These are phyloP conservation scores for Premnoplex brunnescens DNA, from an alignment of 2,797 vertebrate genomes.

Conservation along the genomic window DNA sequence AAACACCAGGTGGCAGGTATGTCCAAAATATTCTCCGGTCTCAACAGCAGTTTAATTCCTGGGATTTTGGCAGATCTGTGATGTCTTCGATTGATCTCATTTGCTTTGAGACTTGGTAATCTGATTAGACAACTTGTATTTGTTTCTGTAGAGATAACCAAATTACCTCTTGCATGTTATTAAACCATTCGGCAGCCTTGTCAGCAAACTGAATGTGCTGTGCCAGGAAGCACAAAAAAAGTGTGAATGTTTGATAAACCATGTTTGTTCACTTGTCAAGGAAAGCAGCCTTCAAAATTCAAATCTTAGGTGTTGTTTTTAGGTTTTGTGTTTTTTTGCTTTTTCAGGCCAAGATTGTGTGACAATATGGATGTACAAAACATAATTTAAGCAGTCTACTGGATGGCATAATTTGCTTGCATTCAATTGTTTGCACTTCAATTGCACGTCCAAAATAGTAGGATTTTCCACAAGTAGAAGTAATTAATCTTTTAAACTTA, in stretches of 20 bases:
- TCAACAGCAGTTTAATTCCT: background rate
- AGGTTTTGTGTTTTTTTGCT: fast-evolving
- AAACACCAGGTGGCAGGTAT: slow-evolving; percentile 51
- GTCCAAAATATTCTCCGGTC: background rate
- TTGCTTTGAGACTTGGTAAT: background rate
- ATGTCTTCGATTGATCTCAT: background rate
- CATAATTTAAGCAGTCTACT: background rate
- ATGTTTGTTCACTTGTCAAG: background rate
- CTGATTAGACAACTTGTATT: background rate
- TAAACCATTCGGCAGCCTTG: background rate
- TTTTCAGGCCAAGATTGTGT: background rate
- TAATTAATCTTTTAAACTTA: background rate
- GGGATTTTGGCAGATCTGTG: background rate
- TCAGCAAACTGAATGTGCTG: background rate
- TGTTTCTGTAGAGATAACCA: background rate
- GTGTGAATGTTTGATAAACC: background rate
- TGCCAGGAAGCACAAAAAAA: background rate
- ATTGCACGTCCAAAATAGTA: background rate
- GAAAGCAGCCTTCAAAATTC: background rate
- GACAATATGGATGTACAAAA: background rate
- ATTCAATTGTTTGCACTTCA: background rate
- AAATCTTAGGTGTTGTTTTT: background rate
- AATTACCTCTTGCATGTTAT: background rate
- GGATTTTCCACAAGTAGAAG: background rate
- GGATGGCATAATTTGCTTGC: background rate